Evolutionary conservation across 2,797 vertebrate species (phyloP).

Genomic region (Picus viridis): DNA sequence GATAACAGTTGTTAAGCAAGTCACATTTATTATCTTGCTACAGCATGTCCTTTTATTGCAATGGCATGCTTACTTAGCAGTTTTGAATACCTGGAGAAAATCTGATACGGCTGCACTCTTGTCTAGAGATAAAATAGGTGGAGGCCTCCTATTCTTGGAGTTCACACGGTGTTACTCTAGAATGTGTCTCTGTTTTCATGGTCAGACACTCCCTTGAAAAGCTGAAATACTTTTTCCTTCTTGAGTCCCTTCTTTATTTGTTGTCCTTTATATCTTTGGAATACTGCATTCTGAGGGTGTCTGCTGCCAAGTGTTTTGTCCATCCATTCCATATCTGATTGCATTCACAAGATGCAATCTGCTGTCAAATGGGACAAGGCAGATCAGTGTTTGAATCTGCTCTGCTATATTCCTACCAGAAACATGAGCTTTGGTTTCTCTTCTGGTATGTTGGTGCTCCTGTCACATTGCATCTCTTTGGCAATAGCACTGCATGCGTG

Average conservation of each 20-base stretch:
- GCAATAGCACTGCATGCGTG: fast-evolving
- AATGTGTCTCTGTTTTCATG: neutral
- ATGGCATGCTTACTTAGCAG: neutral
- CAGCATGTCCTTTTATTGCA: neutral
- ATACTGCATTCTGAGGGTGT: neutral
- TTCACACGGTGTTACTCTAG: neutral
- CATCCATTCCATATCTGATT: neutral
- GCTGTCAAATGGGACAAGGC: neutral
- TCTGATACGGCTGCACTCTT: neutral
- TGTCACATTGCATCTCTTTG: neutral
- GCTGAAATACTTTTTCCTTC: neutral
- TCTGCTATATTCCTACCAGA: neutral
- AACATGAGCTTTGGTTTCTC: neutral
- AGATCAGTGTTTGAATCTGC: neutral
- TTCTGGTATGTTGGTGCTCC: neutral
- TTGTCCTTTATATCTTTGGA: neutral
- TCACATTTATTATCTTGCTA: slow-evolving; percentile 13
- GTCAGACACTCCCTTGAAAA: neutral
- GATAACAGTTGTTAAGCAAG: slow-evolving; percentile 43
- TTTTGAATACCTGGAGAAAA: slow-evolving; percentile 24
- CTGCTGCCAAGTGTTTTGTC: neutral
- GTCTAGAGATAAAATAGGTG: neutral
- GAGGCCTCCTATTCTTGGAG: neutral
- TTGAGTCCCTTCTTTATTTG: neutral
- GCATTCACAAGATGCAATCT: neutral